Evolutionary conservation across 2,113 vertebrate species (phyloP), one percentile per base, ranked within the genome.

Genomic region (Vulpes vulpes): DNA sequence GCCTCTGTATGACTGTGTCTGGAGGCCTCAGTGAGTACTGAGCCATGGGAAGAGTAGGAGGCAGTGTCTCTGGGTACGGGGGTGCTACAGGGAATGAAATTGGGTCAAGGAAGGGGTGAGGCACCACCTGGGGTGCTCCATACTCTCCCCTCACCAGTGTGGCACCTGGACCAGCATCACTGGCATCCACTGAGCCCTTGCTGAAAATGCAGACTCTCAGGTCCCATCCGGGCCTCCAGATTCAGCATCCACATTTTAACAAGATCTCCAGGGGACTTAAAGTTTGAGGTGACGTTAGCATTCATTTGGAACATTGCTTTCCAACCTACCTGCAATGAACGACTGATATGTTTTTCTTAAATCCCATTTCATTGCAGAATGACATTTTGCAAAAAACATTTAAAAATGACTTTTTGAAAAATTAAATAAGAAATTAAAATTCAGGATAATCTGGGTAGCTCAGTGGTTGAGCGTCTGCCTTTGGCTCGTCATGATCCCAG

Each of bases 371-470:
- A 30, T 27, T 67, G 83, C 25, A 69, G 38, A 93, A 73, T 17
- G 74, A 55, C 22, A 23, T 38, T 86, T 12, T 15, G 20, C 55
- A 65, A 92, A 92, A 90, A 32, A 49, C 2, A 35, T n/a, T 64
- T 87, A 93, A 69, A 74, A 64, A 43, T 0, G 64, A 49, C 38
- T 23, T 60, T 25, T 27, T 71, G 49, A 78, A 83, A 69, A 15
- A 88, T 64, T 32, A 84, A 78, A 81, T 94, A 64, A 86, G 60
- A 83, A 74, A 55, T 15, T 35, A 73, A 84, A 95, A 83, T 43
- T 43, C 43, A 43, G 43, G 43, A 43, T 43, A 43, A 43, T 43
- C 43, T 43, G 43, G 43, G 43, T 43, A 43, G 43, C 43, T 43
- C 43, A 43, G 43, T 43, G 6, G 43, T 43, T 43, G 43, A 43